phyloP scores from a whole-genome alignment of 1,140 invertebrate species.

The Trichoplusia ni region DNA sequence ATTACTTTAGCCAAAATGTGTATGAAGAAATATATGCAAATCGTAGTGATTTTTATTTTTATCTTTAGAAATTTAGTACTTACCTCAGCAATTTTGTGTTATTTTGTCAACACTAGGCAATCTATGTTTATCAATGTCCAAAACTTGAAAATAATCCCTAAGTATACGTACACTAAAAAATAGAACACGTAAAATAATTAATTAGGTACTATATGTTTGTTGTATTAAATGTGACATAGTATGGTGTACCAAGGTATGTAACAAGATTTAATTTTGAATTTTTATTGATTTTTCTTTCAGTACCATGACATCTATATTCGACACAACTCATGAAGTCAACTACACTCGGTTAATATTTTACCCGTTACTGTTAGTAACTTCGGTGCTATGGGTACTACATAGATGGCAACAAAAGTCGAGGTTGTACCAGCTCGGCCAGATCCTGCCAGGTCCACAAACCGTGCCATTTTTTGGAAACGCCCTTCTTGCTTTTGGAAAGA shows the following conservation, averaged over 20 bases:
- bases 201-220: too few relatives aligned
- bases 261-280: background rate
- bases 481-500: conserved; percentile 76
- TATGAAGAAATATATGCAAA: too few relatives aligned
- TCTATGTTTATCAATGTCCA: too few relatives aligned
- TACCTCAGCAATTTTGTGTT: too few relatives aligned
- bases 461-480: conserved; percentile 84
- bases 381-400: conserved; percentile 59
- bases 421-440: conserved; percentile 73
- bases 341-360: conserved; percentile 54
- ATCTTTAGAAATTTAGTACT: too few relatives aligned
- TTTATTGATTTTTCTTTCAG: conserved; percentile 34
- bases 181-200: too few relatives aligned
- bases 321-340: conserved; percentile 37
- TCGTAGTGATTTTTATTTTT: too few relatives aligned
- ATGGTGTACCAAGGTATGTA: background rate
- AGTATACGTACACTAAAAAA: too few relatives aligned
- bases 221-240: too few relatives aligned
- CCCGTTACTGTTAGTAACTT: conserved; percentile 51
- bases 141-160: too few relatives aligned
- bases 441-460: conserved; percentile 76
- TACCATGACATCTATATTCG: conserved; percentile 54
- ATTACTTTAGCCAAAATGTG: too few relatives aligned
- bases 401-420: conserved; percentile 67
- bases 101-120: too few relatives aligned